Conservation (phyloP, 2,113 vertebrate species). For the Otis tarda region DNA sequence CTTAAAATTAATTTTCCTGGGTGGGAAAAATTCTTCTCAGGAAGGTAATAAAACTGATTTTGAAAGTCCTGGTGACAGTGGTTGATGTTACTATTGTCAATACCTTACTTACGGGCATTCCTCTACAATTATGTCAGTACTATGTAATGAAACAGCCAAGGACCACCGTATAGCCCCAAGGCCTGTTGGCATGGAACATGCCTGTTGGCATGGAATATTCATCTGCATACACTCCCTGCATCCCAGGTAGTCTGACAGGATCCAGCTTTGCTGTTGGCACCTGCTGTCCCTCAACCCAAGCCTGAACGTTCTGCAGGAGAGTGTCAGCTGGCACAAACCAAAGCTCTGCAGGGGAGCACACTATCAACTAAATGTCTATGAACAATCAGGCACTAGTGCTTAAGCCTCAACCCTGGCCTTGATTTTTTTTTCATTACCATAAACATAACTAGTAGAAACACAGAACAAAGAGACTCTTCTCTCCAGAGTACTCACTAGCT, state of each 20-base stretch:
- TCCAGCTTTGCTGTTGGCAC: not conserved
- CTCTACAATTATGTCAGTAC: not conserved
- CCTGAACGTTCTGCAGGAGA: not conserved
- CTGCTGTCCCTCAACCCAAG: not conserved
- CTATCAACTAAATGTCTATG: fast-evolving
- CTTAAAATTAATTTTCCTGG: not conserved
- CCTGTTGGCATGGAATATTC: not conserved
- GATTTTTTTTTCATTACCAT: not conserved
- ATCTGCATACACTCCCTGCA: not conserved
- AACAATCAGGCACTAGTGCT: not conserved
- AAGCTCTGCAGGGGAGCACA: not conserved
- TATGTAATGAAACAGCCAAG: not conserved
- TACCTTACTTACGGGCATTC: not conserved
- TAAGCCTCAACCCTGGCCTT: not conserved
- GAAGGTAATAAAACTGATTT: not conserved
- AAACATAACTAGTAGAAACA: not conserved
- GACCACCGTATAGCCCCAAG: not conserved
- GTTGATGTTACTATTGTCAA: not conserved
- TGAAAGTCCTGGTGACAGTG: not conserved
- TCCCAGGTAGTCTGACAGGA: not conserved
- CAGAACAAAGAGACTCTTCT: not conserved
- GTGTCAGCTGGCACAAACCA: not conserved
- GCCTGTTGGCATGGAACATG: not conserved
- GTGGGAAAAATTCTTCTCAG: fast-evolving
- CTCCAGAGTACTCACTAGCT: not conserved